phyloP scores from a whole-genome alignment of 1,140 invertebrate species.

The Heterodera schachtii region DNA sequence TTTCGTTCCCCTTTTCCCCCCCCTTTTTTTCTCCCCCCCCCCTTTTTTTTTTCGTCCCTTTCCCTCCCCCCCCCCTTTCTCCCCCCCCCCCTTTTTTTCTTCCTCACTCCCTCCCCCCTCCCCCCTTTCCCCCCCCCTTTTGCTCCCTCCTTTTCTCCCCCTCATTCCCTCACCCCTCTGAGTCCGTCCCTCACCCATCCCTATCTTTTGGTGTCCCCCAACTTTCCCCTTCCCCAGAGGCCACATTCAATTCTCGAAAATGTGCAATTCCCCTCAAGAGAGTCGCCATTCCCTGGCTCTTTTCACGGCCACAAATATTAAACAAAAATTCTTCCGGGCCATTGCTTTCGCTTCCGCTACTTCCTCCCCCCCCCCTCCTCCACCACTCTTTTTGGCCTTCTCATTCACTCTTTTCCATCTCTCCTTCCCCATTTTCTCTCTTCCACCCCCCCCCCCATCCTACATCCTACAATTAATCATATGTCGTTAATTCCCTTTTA shows the following conservation, averaged over 20 bases:
- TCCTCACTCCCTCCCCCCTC: too few species aligned
- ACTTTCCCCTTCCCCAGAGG: neutral
- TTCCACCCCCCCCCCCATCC: neutral
- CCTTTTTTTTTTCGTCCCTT: too few species aligned
- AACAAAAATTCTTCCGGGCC: neutral
- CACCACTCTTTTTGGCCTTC: too few species aligned
- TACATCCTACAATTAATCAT: neutral
- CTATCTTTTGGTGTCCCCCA: neutral
- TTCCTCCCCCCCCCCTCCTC: neutral
- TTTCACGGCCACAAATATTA: neutral
- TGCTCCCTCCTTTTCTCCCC: too few species aligned
- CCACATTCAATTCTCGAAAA: neutral
- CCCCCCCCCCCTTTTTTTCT: too few species aligned
- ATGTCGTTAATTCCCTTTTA: neutral
- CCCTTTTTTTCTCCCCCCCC: too few species aligned
- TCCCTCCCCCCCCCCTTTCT: too few species aligned
- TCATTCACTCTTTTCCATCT: neutral
- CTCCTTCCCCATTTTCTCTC: neutral
- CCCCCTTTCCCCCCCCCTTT: too few species aligned
- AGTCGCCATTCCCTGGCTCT: neutral
- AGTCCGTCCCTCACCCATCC: neutral
- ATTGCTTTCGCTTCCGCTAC: neutral
- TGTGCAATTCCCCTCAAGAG: neutral
- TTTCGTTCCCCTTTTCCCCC: too few species aligned
- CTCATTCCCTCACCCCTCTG: too few species aligned